phyloP scores from a whole-genome alignment of 1,140 invertebrate species.

The Ruditapes philippinarum region DNA sequence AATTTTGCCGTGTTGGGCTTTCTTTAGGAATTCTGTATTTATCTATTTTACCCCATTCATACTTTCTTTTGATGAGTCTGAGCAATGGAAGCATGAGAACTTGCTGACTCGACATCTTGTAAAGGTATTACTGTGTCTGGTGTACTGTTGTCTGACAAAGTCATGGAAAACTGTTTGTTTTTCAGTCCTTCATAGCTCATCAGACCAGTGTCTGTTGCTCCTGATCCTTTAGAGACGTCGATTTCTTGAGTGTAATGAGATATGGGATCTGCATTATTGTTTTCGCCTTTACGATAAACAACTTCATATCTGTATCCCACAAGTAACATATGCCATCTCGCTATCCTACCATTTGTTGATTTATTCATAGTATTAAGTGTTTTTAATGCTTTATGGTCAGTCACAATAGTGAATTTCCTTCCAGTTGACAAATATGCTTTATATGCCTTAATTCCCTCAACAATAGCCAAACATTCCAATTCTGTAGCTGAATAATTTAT shows the following conservation, averaged over 20 bases:
- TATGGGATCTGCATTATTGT: conserved; percentile 3
- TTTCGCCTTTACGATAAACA: conserved; percentile 4
- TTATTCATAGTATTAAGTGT: neutral
- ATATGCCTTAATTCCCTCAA: conserved; percentile 7
- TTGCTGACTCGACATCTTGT: no score
- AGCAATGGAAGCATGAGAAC: no score
- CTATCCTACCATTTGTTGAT: conserved; percentile 27
- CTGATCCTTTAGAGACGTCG: no score
- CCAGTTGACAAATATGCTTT: conserved; percentile 18
- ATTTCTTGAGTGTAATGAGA: neutral
- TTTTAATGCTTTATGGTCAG: conserved; percentile 34
- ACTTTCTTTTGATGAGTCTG: no score
- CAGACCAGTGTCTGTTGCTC: no score
- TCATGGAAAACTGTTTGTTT: no score
- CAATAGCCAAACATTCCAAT: conserved; percentile 36
- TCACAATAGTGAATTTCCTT: conserved; percentile 10
- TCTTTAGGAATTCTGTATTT: no score
- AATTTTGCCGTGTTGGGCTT: no score
- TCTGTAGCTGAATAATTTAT: conserved; percentile 14
- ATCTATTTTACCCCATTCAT: no score
- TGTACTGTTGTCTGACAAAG: no score
- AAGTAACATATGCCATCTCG: neutral
- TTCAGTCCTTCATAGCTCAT: no score
- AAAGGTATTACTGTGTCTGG: no score
- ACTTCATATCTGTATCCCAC: conserved; percentile 13